Evolutionary conservation across 1,140 invertebrate genomes (phyloP).

Genomic region (Drosophila virilis): DNA sequence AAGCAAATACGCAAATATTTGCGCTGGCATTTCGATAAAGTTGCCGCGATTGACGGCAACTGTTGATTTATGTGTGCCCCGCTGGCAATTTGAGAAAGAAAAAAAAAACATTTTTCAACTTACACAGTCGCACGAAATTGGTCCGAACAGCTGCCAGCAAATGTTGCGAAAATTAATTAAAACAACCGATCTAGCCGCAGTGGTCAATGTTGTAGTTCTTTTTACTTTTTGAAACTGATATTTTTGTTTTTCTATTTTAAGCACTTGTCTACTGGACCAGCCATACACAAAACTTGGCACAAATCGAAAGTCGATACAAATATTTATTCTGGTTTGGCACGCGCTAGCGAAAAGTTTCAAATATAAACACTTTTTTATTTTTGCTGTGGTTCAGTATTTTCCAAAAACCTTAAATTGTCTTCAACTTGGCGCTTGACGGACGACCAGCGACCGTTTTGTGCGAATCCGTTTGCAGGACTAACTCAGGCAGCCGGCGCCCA

Average conservation of each 20-base stretch:
- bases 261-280: constrained; percentile 22
- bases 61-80: constrained; percentile 42
- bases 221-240: not conserved
- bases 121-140: constrained; percentile 15
- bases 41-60: constrained; percentile 2
- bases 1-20: constrained; percentile 41
- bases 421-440: constrained; percentile 5
- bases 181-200: not conserved
- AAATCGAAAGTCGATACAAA: constrained; percentile 24
- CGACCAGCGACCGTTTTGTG: constrained; percentile 46
- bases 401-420: constrained; percentile 1
- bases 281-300: constrained; percentile 29
- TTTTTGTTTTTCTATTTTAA: constrained; percentile 23
- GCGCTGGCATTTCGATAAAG: constrained; percentile 33
- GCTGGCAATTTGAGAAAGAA: constrained; percentile 3
- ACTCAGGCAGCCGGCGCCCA: constrained; percentile 32
- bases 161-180: constrained; percentile 28
- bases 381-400: not conserved
- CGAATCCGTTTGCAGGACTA: constrained; percentile 58
- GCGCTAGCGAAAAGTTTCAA: not conserved
- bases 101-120: constrained; percentile 39
- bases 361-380: not conserved
- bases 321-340: constrained; percentile 19
- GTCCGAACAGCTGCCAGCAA: constrained; percentile 31
- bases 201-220: not conserved